Evolutionary conservation across 2,797 vertebrate species (phyloP), one percentile per base, ranked within the genome.

Genomic region (Spinus pinus): DNA sequence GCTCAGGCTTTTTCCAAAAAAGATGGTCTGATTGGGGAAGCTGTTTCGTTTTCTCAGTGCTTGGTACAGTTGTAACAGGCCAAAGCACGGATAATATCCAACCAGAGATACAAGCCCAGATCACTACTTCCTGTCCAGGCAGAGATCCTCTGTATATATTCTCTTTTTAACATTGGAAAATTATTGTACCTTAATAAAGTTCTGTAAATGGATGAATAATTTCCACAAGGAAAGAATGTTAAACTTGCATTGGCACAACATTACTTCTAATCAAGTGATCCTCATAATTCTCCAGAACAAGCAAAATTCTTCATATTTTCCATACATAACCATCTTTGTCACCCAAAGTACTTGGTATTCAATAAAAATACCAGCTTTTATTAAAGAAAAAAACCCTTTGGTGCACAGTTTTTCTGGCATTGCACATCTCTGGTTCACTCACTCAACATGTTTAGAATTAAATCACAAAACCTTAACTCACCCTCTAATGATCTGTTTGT

Each of bases 401-500:
- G 75, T 90, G 49, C 1, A 0, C 69, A 77, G 72, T 72, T 91
- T 94, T 94, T 86, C 85, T 86, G 91, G 92, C 88, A 81, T 49
- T 56, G 39, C 41, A 72, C 20, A 17, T 93, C 70, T 83, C 79
- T 81, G 69, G 65, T 81, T 96, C 91, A 72, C 70, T 97, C 92
- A 91, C 80, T 94, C 92, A 96, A 79, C 87, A 90, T 94, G 93
- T 88, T 96, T 86, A 94, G 93, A 93, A 95, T 96, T 94, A 94
- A 95, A 83, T 96, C 92, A 75, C 62, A 46, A 93, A 97, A 90
- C 92, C 89, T 96, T 95, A 97, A 96, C 85, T 96, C 93, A 94
- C 94, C 91, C 95, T 95, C 87, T 96, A 97, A 95, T 77, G 95
- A 96, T 94, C 94, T 96, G 95, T 93, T 96, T 96, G 95, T 94